Evolutionary conservation across 2,113 vertebrate species (phyloP).

Genomic region (Rana temporaria): DNA sequence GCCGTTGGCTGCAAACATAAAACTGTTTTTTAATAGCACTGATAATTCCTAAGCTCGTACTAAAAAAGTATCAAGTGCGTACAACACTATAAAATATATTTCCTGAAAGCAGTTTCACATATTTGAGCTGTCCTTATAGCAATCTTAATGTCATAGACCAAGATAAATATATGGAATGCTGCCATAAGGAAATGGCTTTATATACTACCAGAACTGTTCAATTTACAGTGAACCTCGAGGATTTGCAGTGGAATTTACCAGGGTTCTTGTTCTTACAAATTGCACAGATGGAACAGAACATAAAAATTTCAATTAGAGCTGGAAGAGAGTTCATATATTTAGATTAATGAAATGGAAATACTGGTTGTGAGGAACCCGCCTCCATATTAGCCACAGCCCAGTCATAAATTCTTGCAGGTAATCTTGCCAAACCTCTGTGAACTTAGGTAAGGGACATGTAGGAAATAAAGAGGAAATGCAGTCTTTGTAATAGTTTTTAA

Average conservation of each 20-base stretch:
- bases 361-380: background rate
- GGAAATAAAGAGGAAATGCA: no score
- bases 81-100: no score
- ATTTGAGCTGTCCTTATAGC: background rate
- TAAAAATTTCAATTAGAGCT: conserved; percentile 32
- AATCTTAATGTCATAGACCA: background rate
- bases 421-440: conserved; percentile 28
- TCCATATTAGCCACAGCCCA: background rate
- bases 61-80: no score
- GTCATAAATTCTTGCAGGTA: conserved; percentile 4
- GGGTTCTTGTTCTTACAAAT: background rate
- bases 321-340: conserved; percentile 24
- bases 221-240: conserved; percentile 5
- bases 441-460: background rate
- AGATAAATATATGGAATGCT: background rate
- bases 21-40: no score
- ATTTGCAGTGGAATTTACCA: conserved; percentile 7
- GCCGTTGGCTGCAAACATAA: no score
- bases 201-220: background rate
- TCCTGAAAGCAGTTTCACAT: no score
- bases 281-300: conserved; percentile 25
- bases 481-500: no score
- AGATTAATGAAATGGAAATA: conserved; percentile 40
- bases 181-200: background rate
- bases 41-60: no score